Evolutionary conservation across 2,113 vertebrate species (phyloP).

Genomic region (Donacobius atricapilla): DNA sequence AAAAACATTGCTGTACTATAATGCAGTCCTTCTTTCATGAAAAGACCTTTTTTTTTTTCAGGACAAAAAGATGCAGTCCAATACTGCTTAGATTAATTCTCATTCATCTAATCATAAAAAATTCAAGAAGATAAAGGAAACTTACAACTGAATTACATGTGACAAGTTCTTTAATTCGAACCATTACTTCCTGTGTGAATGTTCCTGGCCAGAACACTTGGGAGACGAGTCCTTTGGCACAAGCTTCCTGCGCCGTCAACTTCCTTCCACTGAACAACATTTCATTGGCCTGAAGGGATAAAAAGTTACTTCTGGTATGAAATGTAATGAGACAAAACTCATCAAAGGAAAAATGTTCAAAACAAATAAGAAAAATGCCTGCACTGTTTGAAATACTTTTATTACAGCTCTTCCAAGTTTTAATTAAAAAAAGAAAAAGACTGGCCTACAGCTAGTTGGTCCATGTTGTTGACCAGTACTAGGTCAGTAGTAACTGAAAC

Average conservation of each 20-base stretch:
- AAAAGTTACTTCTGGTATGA: constrained; percentile 51
- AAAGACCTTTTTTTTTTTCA: neutral
- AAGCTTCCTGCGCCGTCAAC: constrained; percentile 94
- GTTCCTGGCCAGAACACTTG: constrained; percentile 98
- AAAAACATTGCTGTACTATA: neutral
- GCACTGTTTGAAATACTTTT: neutral
- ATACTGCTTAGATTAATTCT: neutral
- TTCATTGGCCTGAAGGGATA: constrained; percentile 89
- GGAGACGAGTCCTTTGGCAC: constrained; percentile 93
- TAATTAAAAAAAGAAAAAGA: neutral
- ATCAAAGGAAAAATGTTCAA: constrained; percentile 41
- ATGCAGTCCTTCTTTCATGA: neutral
- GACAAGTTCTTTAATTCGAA: constrained; percentile 93
- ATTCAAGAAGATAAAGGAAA: constrained; percentile 43
- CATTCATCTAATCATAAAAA: neutral
- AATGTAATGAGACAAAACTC: constrained; percentile 34
- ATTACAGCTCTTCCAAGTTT: neutral
- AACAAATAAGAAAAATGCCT: constrained; percentile 39
- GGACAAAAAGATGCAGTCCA: neutral
- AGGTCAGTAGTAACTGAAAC: neutral
- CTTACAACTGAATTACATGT: constrained; percentile 88
- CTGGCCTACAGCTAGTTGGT: neutral
- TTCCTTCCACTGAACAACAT: constrained; percentile 95
- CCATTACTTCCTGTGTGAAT: constrained; percentile 96
- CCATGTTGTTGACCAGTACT: fast-evolving